A percentile compares a stretch with the other conserved stretches of the same genome.
Conservation (phyloP, 2,888 invertebrate species). For the Hirudinaria manillensis region DNA sequence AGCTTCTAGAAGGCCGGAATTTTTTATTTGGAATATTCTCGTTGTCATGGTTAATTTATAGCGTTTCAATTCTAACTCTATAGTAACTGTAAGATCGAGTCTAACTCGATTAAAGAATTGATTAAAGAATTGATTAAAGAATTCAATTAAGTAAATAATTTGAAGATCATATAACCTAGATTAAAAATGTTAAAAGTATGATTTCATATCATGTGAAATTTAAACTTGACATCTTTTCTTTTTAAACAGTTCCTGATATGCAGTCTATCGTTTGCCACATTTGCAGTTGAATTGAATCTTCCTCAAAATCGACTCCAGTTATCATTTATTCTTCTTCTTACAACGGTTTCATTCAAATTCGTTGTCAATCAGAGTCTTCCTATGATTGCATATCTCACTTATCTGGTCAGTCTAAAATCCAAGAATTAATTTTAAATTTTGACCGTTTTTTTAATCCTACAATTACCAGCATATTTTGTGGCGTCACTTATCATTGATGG, state of each 20-base stretch:
- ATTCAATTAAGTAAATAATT: no score
- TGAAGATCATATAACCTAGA: no score
- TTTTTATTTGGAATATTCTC: conserved; percentile 41
- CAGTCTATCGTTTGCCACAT: conserved; percentile 51
- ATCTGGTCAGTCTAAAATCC: conserved; percentile 41
- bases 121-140: no score
- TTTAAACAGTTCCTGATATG: conserved; percentile 50
- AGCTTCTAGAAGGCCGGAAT: conserved; percentile 38
- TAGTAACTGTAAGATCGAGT: background rate
- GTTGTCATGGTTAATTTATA: conserved; percentile 38
- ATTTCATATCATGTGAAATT: no score
- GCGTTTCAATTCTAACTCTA: background rate
- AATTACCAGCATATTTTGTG: no score
- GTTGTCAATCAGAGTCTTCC: conserved; percentile 52
- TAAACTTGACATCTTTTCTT: background rate
- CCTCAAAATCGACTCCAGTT: conserved; percentile 52
- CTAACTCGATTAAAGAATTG: background rate
- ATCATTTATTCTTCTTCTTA: conserved; percentile 51
- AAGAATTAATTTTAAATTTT: no score
- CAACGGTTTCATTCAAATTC: conserved; percentile 52
- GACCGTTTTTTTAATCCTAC: no score
- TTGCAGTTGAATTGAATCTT: conserved; percentile 47
- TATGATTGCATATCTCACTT: conserved; percentile 52
- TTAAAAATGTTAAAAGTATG: no score
- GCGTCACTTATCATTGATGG: no score